These are phyloP conservation scores for Falcaria lacertinaria DNA, from an alignment of 2,888 invertebrate species.

Conservation along the genomic window DNA sequence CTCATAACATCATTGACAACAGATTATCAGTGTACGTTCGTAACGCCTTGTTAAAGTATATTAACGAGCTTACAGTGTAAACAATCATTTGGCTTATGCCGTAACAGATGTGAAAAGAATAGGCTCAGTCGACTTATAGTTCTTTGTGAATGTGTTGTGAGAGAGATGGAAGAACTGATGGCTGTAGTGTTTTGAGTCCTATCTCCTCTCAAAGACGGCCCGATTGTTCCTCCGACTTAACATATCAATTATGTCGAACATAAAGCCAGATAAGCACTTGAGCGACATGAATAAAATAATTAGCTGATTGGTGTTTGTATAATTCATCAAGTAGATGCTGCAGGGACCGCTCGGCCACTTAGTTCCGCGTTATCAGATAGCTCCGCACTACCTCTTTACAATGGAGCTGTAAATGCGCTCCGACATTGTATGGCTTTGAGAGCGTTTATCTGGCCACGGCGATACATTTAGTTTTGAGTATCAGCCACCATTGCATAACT, in stretches of 20 bases:
- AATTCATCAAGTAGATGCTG: slow-evolving; percentile 67
- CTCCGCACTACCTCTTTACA: slow-evolving; percentile 48
- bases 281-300: slow-evolving; percentile 78
- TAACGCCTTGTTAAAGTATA: slow-evolving; percentile 32
- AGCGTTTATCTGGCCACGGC: slow-evolving; percentile 44
- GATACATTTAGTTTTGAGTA: slow-evolving; percentile 29
- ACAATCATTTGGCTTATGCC: slow-evolving; percentile 47
- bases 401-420: slow-evolving; percentile 64
- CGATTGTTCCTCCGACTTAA: slow-evolving; percentile 75
- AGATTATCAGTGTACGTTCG: slow-evolving; percentile 21
- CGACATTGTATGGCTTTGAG: slow-evolving; percentile 49
- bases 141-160: slow-evolving; percentile 55
- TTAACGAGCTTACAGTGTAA: slow-evolving; percentile 44
- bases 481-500: too few species aligned
- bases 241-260: slow-evolving; percentile 78
- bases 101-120: slow-evolving; percentile 47
- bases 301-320: slow-evolving; percentile 78
- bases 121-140: slow-evolving; percentile 56
- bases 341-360: slow-evolving; percentile 63
- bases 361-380: slow-evolving; percentile 65
- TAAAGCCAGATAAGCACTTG: slow-evolving; percentile 69
- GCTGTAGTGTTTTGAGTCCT: slow-evolving; percentile 30
- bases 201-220: slow-evolving; percentile 51
- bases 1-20: slow-evolving; percentile 17
- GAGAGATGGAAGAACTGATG: slow-evolving; percentile 30